Conservation (phyloP, 2,113 vertebrate species). For the Toxotes jaculatrix region DNA sequence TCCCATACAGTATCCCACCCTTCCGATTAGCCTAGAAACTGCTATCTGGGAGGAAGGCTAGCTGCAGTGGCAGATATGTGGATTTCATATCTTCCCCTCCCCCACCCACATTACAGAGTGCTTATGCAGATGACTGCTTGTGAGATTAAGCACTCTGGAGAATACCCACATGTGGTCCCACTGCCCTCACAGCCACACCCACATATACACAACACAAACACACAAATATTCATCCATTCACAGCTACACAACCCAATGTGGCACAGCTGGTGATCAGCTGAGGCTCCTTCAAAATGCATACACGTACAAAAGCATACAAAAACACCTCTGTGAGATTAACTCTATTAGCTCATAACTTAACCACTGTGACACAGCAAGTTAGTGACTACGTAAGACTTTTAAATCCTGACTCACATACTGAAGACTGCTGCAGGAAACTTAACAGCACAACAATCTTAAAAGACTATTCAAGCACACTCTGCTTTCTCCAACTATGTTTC, state of each 20-base stretch:
- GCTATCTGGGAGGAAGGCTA: slow-evolving; percentile 3
- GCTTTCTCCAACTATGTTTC: neutral
- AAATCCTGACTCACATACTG: neutral
- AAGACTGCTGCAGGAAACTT: neutral
- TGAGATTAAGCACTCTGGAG: slow-evolving; percentile 67
- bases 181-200: slow-evolving; percentile 43
- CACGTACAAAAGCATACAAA: slow-evolving; percentile 3
- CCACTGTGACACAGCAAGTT: neutral
- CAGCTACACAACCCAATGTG: neutral
- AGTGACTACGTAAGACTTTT: neutral
- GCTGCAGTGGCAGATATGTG: slow-evolving; percentile 56
- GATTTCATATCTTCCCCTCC: slow-evolving; percentile 63
- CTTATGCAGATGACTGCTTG: slow-evolving; percentile 66
- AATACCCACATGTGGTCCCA: slow-evolving; percentile 62
- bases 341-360: neutral
- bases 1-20: neutral
- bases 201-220: slow-evolving; percentile 22
- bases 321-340: neutral
- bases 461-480: neutral
- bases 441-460: neutral
- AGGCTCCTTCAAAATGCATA: neutral
- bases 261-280: slow-evolving; percentile 67
- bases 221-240: slow-evolving; percentile 6
- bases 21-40: slow-evolving; percentile 42
- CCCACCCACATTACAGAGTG: slow-evolving; percentile 39